These are phyloP conservation scores for Calephelis perditalis DNA, from an alignment of 2,888 invertebrate genomes.

Conservation along the genomic window DNA sequence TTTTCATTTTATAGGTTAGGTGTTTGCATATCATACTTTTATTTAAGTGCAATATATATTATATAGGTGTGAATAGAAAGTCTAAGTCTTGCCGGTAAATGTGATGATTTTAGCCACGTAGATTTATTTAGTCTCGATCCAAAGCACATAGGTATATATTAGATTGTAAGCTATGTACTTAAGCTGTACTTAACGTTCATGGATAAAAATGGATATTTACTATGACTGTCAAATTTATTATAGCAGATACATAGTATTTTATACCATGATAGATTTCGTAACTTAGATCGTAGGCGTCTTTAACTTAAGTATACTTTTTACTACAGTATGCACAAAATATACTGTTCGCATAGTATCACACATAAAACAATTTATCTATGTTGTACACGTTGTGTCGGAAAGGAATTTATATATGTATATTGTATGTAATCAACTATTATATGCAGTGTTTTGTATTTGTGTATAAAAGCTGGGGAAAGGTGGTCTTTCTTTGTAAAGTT, in stretches of 20 bases:
- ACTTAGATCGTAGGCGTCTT: constrained; percentile 41
- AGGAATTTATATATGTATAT: constrained; percentile 38
- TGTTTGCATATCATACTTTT: constrained; percentile 60
- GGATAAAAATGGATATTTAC: constrained; percentile 22
- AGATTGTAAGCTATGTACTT: constrained; percentile 28
- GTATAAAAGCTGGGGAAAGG: constrained; percentile 47
- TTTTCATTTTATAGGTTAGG: constrained; percentile 42
- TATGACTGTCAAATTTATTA: constrained; percentile 18
- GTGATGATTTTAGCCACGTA: constrained; percentile 40
- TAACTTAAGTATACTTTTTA: constrained; percentile 27
- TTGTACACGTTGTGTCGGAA: constrained; percentile 56
- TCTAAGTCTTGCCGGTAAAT: constrained; percentile 54
- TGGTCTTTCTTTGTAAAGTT: constrained; percentile 44
- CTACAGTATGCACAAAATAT: constrained; percentile 62
- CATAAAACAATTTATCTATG: constrained; percentile 46
- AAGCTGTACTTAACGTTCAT: constrained; percentile 25
- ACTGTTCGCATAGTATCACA: constrained; percentile 54
- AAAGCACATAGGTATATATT: constrained; percentile 41
- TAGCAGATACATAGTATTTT: constrained; percentile 32
- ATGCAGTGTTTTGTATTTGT: constrained; percentile 58
- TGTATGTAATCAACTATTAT: constrained; percentile 43
- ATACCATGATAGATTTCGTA: constrained; percentile 36
- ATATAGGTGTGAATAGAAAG: constrained; percentile 34
- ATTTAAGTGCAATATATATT: constrained; percentile 58
- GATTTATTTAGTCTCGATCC: constrained; percentile 36